Evolutionary conservation across 2,888 invertebrate genomes (phyloP).

Genomic region (Acronicta aceris): DNA sequence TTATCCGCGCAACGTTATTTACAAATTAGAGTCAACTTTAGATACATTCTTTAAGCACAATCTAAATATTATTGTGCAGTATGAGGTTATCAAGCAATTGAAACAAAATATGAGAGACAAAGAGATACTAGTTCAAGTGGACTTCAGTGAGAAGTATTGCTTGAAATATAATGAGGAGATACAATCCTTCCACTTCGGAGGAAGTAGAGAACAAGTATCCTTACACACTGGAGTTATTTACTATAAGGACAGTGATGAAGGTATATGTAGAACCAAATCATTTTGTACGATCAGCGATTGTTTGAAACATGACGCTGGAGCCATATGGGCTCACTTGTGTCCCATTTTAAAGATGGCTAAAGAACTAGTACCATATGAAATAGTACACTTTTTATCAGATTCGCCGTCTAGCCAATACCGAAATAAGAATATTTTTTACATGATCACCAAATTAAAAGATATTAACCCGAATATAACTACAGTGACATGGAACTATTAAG

Average conservation of each 20-base stretch:
- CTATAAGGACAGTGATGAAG: background rate
- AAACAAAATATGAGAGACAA: slow-evolving; percentile 1
- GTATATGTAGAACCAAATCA: background rate
- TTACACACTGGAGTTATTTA: background rate
- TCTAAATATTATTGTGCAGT: background rate
- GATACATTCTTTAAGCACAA: slow-evolving; percentile 2
- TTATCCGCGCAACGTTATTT: slow-evolving; percentile 1
- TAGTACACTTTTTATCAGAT: slow-evolving; percentile 2
- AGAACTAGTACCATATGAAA: too few species aligned
- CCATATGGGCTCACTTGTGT: too few species aligned
- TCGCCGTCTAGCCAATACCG: slow-evolving; percentile 8
- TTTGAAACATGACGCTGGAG: background rate
- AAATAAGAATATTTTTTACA: slow-evolving; percentile 12
- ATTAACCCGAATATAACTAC: slow-evolving; percentile 4
- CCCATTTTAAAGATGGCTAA: too few species aligned
- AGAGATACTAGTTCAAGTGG: slow-evolving; percentile 1
- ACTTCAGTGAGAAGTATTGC: slow-evolving; percentile 8
- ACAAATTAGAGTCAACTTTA: slow-evolving; percentile 5
- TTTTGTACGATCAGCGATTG: background rate
- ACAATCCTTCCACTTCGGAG: slow-evolving; percentile 3
- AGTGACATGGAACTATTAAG: slow-evolving; percentile 20
- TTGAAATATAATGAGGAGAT: slow-evolving; percentile 11
- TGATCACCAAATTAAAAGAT: slow-evolving; percentile 3
- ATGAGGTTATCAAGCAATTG: background rate
- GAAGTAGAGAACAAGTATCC: background rate